Percentiles rank a stretch among this genome's conserved stretches.
These are phyloP conservation scores for Coptotermes formosanus DNA, from an alignment of 1,140 invertebrate species.

Conservation along the genomic window DNA sequence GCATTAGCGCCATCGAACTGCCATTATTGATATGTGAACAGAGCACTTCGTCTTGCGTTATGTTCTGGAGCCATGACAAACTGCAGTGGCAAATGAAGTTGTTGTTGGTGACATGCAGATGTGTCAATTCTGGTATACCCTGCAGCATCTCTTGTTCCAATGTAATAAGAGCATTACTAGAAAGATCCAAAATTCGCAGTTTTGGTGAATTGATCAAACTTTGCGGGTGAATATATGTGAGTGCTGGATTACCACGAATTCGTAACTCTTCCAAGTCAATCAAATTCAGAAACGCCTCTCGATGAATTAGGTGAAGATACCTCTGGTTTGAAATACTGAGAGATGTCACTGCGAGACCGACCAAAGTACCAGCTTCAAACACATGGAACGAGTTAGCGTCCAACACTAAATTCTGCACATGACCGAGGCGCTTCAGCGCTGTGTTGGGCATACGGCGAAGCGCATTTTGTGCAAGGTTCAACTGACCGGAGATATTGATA, in stretches of 20 bases:
- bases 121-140: not conserved
- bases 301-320: conserved; percentile 32
- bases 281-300: conserved; percentile 32
- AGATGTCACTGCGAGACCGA: conserved; percentile 22
- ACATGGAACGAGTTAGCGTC: conserved; percentile 32
- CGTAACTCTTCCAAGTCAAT: conserved; percentile 30
- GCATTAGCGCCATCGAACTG: not conserved
- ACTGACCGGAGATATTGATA: conserved; percentile 32
- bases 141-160: conserved; percentile 31
- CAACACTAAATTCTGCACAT: conserved; percentile 20
- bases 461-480: conserved; percentile 33
- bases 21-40: conserved; percentile 31
- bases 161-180: conserved; percentile 31
- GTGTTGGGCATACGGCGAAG: conserved; percentile 33
- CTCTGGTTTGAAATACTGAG: conserved; percentile 34
- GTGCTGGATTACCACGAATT: conserved; percentile 31
- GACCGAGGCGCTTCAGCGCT: conserved; percentile 30
- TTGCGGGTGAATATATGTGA: conserved; percentile 34
- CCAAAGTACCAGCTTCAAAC: conserved; percentile 25
- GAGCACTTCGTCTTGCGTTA: conserved; percentile 21
- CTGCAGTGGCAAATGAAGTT: conserved; percentile 36
- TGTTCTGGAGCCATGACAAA: conserved; percentile 32
- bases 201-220: conserved; percentile 32
- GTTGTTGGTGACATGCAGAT: conserved; percentile 32
- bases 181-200: conserved; percentile 30